Evolutionary conservation across 1,140 invertebrate genomes (phyloP).

Genomic region (Paramacrobiotus metropolitanus): DNA sequence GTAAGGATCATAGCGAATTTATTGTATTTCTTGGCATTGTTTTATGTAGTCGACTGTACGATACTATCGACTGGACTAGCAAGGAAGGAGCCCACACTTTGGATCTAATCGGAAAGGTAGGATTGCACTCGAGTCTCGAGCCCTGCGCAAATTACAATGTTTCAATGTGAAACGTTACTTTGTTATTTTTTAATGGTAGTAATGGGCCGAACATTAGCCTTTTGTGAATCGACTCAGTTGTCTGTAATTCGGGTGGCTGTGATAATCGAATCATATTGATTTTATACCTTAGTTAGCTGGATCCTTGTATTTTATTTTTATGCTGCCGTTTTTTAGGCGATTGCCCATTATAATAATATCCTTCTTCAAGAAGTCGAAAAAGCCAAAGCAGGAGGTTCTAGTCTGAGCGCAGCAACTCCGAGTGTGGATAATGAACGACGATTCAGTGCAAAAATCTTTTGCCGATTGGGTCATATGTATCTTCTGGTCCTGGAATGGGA

Average conservation of each 20-base stretch:
- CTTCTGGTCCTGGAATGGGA: conserved; percentile 63
- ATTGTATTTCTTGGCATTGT: no score
- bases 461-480: conserved; percentile 78
- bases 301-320: no score
- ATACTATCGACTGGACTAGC: not conserved
- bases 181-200: no score
- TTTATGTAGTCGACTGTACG: not conserved
- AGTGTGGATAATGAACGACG: no score
- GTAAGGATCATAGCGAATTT: no score
- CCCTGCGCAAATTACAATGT: no score
- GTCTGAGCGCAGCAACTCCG: no score
- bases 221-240: not conserved
- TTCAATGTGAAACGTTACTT: no score
- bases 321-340: not conserved
- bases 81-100: not conserved
- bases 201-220: no score
- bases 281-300: not conserved
- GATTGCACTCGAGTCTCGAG: no score
- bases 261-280: not conserved
- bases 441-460: conserved; percentile 64
- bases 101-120: not conserved
- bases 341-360: not conserved
- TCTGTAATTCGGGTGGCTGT: not conserved
- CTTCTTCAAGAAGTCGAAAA: not conserved
- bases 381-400: no score